Evolutionary conservation across 2,797 vertebrate species (phyloP), one percentile per base, ranked within the genome.

Genomic region (Rhadinocentrus ornatus): DNA sequence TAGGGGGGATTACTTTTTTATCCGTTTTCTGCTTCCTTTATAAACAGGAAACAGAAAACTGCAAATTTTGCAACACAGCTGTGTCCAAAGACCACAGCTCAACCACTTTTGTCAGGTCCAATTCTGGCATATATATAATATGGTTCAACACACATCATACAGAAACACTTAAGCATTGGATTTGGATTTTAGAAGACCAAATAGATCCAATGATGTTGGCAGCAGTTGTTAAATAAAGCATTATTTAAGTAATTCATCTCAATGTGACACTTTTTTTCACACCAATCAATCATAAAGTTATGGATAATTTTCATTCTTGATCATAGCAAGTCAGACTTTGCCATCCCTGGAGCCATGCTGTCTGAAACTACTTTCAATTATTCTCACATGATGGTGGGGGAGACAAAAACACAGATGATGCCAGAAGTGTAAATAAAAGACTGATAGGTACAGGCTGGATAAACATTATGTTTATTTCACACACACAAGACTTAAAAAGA

Each of bases 381-480:
- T 60, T 62, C 37, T 52, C 1, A 2, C 4, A 1, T 31, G 11
- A 56, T 9, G 31, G 35, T 37, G 27, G 4, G 6, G 10, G n/a
- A 35, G 10, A 57, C 7, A 62, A 31, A 61, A 60, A 41, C 18
- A 6, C 32, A 65, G 48, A 68, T 24, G 50, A 48, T 26, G 75
- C 50, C 58, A 68, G 41, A 48, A 5, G 11, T 34, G 50, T 41
- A 54, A 77, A 78, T 63, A 66, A 62, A 79, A 71, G 62, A 57
- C 29, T 64, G 65, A 80, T 66, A 73, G 22, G 48, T 39, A 26
- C 34, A 61, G 60, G 34, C 39, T 57, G 55, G 24, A 37, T 66
- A 77, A 88, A 86, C 37, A 82, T 39, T 12, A 2, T 68, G 71
- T 89, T 89, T 90, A 88, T 89, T 88, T 83, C 65, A 78, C 20